Evolutionary conservation across 1,140 invertebrate species (phyloP), one percentile per base, ranked within the genome.

Genomic region (Ceratina calcarata): DNA sequence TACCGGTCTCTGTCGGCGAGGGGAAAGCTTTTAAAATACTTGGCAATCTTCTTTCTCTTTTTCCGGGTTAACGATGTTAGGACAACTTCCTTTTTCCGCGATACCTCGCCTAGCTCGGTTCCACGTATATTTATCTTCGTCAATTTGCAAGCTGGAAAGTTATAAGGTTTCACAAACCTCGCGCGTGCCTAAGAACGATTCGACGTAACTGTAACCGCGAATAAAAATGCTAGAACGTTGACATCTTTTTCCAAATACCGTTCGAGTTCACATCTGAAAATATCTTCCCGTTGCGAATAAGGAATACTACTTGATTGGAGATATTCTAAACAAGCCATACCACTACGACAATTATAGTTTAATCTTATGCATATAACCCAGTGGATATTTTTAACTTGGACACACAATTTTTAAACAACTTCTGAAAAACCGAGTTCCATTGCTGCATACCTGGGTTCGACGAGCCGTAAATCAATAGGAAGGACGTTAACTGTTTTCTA

Each of bases 401-500:
- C 2, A 45, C 37, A 18, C 20, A 1, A 10, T 62, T 16, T 22
- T 8, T 15, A 20, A 27, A 24, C 22, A 7, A 32, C 49, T 27
- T 32, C 45, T n/a, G 4, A 20, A 22, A 64, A n/a, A 16, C 13
- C n/a, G 15, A 61, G 18, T 24, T 16, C 6, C 15, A n/a, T 58
- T 37, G 57, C 24, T 37, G 57, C 24, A 53, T 61, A 32, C 57
- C 55, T 1, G 57, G 24, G 3, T 45, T 65, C 20, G 8, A 0
- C 13, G 10, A 45, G 74, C 12, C 53, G 18, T 53, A 22, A 22
- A 71, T 72, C 60, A 24, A 72, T 78, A 49, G 12, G 10, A 18
- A 57, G 20, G 60, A 71, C 51, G 66, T 57, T 81, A 81, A 76
- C 82, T 57, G 83, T 74, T 85, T 85, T 85, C 84, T 85, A 85